These are phyloP conservation scores for Amphipyra tragopoginis DNA, from an alignment of 2,888 invertebrate species.

Conservation along the genomic window DNA sequence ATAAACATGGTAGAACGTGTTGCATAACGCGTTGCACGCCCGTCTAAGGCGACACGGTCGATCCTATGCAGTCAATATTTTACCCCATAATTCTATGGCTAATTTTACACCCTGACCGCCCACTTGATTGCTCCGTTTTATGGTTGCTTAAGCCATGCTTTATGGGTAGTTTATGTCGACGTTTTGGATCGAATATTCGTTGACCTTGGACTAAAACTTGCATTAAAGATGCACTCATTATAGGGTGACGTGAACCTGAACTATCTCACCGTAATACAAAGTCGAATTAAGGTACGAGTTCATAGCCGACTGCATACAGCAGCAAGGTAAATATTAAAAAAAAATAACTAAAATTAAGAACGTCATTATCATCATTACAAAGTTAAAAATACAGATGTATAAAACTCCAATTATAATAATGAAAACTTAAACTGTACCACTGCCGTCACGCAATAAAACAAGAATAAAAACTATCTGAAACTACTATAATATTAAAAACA, in stretches of 20 bases:
- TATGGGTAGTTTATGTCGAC: constrained; percentile 12
- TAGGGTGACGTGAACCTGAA: constrained; percentile 18
- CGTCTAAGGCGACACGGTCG: constrained; percentile 58
- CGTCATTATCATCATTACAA: too few species aligned
- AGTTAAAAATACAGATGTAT: too few species aligned
- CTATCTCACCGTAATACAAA: background rate
- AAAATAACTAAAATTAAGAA: too few species aligned
- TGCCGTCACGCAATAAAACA: too few species aligned
- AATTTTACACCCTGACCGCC: constrained; percentile 57
- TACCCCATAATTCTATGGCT: constrained; percentile 62
- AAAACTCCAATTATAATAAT: too few species aligned
- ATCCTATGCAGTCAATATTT: constrained; percentile 78
- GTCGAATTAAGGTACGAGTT: too few species aligned
- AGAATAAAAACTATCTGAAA: too few species aligned
- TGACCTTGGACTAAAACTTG: constrained; percentile 30
- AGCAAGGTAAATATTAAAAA: too few species aligned
- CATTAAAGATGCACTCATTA: constrained; percentile 37
- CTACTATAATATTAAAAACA: too few species aligned
- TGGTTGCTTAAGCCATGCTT: constrained; percentile 24
- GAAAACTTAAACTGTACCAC: too few species aligned
- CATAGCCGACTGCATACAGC: too few species aligned
- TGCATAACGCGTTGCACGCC: constrained; percentile 45
- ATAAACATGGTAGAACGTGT: constrained; percentile 25
- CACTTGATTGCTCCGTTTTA: constrained; percentile 41
- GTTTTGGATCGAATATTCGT: constrained; percentile 31